Evolutionary conservation across 2,113 vertebrate species (phyloP), one percentile per base, ranked within the genome.

Genomic region (Phalacrocorax aristotelis): DNA sequence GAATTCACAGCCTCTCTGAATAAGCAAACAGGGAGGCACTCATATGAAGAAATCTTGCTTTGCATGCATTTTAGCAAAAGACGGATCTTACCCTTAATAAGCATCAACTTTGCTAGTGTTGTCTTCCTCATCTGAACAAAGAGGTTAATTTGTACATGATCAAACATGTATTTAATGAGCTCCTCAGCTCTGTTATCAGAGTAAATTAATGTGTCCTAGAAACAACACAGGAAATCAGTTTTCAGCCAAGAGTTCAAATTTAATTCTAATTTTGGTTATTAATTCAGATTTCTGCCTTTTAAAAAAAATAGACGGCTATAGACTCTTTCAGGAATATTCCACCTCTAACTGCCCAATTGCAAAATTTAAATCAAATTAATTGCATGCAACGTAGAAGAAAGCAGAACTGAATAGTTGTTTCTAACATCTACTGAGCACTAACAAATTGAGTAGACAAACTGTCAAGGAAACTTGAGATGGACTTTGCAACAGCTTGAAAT

Each of bases 151-250:
- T 80, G 69, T 84, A 79, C 25, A 5, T 25, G 91, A 40, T 22
- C 79, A 95, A 95, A 87, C 40, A 17, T 4, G 20, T 21, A 54
- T 55, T 52, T 90, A 29, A 48, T 30, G 12, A 86, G 21, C 30
- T 89, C 25, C 69, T 91, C 58, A 87, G 40, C 68, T 97, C 91
- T 82, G 68, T 79, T 89, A 79, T 93, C 92, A 87, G 64, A 65
- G 30, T 74, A 97, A 95, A 95, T 75, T 85, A 77, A 52, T 29
- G 17, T 91, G 77, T 80, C 92, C 83, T 77, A 80, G 76, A 97
- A 96, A 91, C 48, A 96, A 91, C n/a, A 83, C 61, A 97, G 88
- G 77, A 83, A 94, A 95, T 69, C 20, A 54, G 38, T 92, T 97
- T 96, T 86, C 58, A 91, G 83, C 15, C 77, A 91, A 69, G 26